Evolutionary conservation across 2,888 invertebrate genomes (phyloP), one percentile per base, ranked within the genome.

Genomic region (Micoletzkya japonica): DNA sequence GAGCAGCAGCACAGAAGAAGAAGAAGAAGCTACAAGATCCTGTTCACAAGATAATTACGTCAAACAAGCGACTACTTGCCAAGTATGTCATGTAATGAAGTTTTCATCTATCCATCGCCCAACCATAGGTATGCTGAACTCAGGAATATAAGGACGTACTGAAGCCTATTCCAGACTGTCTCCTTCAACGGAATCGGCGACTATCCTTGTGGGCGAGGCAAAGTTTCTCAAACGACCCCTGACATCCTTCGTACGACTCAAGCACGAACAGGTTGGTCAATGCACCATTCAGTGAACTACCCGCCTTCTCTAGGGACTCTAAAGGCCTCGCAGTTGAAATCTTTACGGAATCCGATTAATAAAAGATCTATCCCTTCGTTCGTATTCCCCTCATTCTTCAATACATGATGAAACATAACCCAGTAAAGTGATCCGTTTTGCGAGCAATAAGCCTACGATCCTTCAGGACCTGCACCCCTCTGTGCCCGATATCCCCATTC

Each of bases 401-500:
- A n/a, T n/a, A n/a, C n/a, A n/a, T n/a, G n/a, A n/a, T n/a, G 44
- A 44, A 44, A 44, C 10, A 44, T 14, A 44, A n/a, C n/a, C n/a
- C n/a, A n/a, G n/a, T n/a, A n/a, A n/a, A n/a, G n/a, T n/a, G n/a
- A n/a, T n/a, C n/a, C 10, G 10, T 14, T 44, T 44, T 10, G 20
- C 20, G 20, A 14, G 10, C 10, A 10, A 44, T 14, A 44, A n/a
- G n/a, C n/a, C n/a, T n/a, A n/a, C n/a, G n/a, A n/a, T n/a, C n/a
- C n/a, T 64, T 26, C 49, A 75, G 63, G 32, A 66, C 4, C 36
- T 78, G 14, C 79, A 79, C 32, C 79, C 79, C 14, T 71, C 75
- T 44, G 44, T 79, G 10, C 79, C 79, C 10, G 79, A 81, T 52
- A 74, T 87, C 36, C 86, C 86, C 17, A 78, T 87, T 6, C 86